Percentiles rank a stretch among this genome's conserved stretches.
These are phyloP conservation scores for Synanthedon tipuliformis DNA, from an alignment of 2,888 invertebrate genomes.

Conservation along the genomic window DNA sequence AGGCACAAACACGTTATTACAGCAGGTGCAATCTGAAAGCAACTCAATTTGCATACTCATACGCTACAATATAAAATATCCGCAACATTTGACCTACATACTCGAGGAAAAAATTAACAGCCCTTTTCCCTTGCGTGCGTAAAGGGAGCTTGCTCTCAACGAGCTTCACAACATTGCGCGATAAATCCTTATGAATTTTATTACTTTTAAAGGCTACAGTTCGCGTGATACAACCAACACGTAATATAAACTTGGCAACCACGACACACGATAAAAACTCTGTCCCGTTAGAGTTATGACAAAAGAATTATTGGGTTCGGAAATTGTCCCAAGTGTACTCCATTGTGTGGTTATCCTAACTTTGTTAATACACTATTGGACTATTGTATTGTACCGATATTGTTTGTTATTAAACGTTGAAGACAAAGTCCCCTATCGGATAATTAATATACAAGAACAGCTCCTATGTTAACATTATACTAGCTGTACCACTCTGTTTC, in stretches of 20 bases:
- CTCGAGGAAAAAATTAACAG: background rate
- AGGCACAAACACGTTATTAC: background rate
- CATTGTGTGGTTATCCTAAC: slow-evolving; percentile 9
- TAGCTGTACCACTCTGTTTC: too few relatives aligned
- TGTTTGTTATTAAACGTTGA: too few relatives aligned
- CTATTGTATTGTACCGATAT: background rate
- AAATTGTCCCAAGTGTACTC: slow-evolving; percentile 16
- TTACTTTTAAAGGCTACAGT: slow-evolving; percentile 16
- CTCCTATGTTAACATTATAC: too few relatives aligned
- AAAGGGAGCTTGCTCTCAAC: slow-evolving; percentile 18
- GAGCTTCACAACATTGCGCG: slow-evolving; percentile 12
- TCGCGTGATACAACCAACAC: slow-evolving; percentile 30
- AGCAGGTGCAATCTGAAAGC: background rate
- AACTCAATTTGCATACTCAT: background rate
- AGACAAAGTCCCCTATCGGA: too few relatives aligned
- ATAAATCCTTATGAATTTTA: slow-evolving; percentile 29
- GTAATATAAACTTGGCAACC: slow-evolving; percentile 33
- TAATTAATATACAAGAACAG: too few relatives aligned
- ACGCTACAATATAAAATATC: slow-evolving; percentile 16
- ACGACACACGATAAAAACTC: slow-evolving; percentile 29
- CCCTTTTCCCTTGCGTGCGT: slow-evolving; percentile 2
- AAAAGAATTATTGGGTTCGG: slow-evolving; percentile 21
- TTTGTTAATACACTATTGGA: slow-evolving; percentile 18
- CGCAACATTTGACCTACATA: slow-evolving; percentile 2
- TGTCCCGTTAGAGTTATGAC: slow-evolving; percentile 10